These are phyloP conservation scores for Temnothorax curvispinosus DNA, from an alignment of 1,140 invertebrate genomes.

Conservation along the genomic window DNA sequence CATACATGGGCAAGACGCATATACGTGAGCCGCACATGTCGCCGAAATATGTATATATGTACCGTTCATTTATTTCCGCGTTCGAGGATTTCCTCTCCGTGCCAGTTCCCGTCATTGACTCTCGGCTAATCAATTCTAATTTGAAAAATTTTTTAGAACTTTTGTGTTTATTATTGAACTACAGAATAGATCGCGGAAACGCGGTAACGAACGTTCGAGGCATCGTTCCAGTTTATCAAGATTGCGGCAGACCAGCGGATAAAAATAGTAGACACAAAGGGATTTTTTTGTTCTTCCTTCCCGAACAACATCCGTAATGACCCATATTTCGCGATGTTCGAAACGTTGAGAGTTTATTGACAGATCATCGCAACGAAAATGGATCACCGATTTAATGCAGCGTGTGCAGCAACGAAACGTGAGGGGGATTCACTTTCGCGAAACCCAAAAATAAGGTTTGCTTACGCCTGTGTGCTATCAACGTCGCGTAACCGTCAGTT, in stretches of 20 bases:
- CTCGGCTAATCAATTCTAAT: neutral
- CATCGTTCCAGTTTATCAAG: neutral
- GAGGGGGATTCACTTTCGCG: conserved; percentile 38
- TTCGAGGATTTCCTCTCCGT: neutral
- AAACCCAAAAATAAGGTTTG: conserved; percentile 51
- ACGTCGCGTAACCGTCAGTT: neutral
- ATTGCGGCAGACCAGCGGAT: neutral
- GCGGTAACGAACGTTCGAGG: neutral
- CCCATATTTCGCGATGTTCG: conserved; percentile 40
- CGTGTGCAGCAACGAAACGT: neutral
- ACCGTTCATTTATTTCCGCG: conserved; percentile 47
- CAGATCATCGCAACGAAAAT: conserved; percentile 35
- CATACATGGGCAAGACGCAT: conserved; percentile 35
- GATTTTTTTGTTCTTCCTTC: neutral
- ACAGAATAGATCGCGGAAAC: neutral
- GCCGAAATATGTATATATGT: neutral
- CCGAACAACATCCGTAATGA: conserved; percentile 42
- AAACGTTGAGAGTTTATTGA: conserved; percentile 57
- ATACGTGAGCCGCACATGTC: conserved; percentile 14
- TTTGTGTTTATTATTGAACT: neutral
- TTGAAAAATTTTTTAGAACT: no score
- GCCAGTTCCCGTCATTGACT: neutral
- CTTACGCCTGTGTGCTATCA: conserved; percentile 14
- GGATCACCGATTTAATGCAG: conserved; percentile 41
- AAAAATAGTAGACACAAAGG: conserved; percentile 31